Evolutionary conservation across 2,113 vertebrate genomes (phyloP), one percentile per base, ranked within the genome.

Genomic region (Sciurus niger): DNA sequence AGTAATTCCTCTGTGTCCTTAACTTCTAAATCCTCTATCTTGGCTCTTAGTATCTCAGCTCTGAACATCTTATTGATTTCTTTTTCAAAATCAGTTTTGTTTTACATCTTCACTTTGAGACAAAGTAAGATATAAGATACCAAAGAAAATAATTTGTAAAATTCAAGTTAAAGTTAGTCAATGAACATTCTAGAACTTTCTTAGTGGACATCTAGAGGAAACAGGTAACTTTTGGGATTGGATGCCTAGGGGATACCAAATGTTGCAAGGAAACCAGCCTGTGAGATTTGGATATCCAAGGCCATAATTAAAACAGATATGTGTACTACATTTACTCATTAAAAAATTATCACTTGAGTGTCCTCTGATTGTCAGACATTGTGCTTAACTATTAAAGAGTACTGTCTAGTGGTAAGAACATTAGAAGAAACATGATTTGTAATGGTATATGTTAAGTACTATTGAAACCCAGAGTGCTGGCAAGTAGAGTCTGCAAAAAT

Each of bases 81-180:
- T 86, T 97, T 96, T 87, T 80, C 43, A 97, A 89, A 87, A 95
- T 73, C 37, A 90, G 37, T 90, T 96, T 74, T 96, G 30, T 90
- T 96, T 97, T 97, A 84, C n/a, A 74, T 96, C 84, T 94, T 94
- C 40, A 63, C 51, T 85, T 92, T 96, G 34, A 98, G 67, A 88
- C 32, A 95, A 96, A 91, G 70, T 46, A 93, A 95, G 46, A 87
- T 46, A 79, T 80, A 90, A 92, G 74, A 53, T 25, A 93, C 51
- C 40, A 68, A 89, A 90, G 67, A 92, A 91, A 73, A 72, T 77
- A 55, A 32, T 94, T 37, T 58, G 20, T 87, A 63, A 95, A 95
- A 87, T 92, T 95, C 87, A 84, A 12, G 37, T 73, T 96, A 87
- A 85, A 87, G 51, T 3, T 89, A 89, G 80, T 63, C 43, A 93